Base-by-base conservation (phyloP, 64 coral and sea anemone species). In the Porites lutea region DNA sequence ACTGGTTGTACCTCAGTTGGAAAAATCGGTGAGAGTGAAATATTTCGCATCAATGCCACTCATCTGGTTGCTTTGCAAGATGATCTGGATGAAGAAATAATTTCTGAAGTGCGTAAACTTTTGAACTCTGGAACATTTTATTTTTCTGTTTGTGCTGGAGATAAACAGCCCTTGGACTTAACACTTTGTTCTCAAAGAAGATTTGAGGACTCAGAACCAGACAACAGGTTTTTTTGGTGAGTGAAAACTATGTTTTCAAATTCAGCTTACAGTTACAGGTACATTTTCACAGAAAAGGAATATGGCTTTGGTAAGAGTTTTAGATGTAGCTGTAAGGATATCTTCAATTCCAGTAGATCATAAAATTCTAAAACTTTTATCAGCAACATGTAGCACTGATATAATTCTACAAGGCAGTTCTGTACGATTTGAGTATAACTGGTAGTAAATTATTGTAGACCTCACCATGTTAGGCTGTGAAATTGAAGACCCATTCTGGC, bases 81-180 rank as follows among this genome's bases (percentile, higher is more conserved):
- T 72, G 84, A 21, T 5, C 83, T 91, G 49, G 94, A 96, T 88
- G 94, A 91, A 68, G 97, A 90, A 14, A 79, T 86, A 23, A 92
- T 95, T 44, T 20, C 94, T 54, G 97, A 99, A 92, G 82, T 99
- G 4, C 75, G 88, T 62, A 99, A 99, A 57, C 83, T 99, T 62
- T 74, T 99, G 6, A 99, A 99, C 74, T 99, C 97, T 65, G 94
- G 97, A 19, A 96, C 94, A 69, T 99, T 99, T 77, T 99, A 99
- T 68, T 99, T 99, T 88, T 92, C 94, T 74, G 79, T 86, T 52
- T 88, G 86, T 15, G 52, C 88, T n/a, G 91, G 82, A 47, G 92
- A 96, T 51, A 83, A 96, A 3, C 52, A 64, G 37, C 84, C 91
- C 9, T 88, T 96, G 14, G 97, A 99, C 46, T 59, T 99, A 14